These are phyloP conservation scores for Pelusios castaneus DNA, from an alignment of 2,113 vertebrate genomes.

Conservation along the genomic window DNA sequence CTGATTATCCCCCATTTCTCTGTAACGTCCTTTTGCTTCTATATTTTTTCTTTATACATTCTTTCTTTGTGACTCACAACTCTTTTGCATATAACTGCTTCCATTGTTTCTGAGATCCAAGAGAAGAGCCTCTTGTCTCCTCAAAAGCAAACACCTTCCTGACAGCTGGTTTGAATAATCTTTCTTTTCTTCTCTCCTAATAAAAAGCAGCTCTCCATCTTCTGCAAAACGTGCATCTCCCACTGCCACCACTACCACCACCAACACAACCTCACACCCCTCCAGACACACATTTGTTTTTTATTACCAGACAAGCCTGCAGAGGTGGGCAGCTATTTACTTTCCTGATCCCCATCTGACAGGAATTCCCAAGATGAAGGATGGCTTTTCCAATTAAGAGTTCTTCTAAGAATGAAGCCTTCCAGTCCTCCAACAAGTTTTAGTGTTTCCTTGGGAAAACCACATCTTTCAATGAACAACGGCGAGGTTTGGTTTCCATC, in stretches of 20 bases:
- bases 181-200: conserved; percentile 50
- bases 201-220: conserved; percentile 63
- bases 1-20: neutral
- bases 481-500: neutral
- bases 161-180: conserved; percentile 70
- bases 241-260: neutral
- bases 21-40: neutral
- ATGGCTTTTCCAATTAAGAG: conserved; percentile 51
- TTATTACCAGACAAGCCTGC: conserved; percentile 57
- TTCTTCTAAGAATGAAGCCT: conserved; percentile 54
- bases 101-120: conserved; percentile 11
- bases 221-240: conserved; percentile 56
- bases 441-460: conserved; percentile 25
- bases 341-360: conserved; percentile 56
- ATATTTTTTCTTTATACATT: neutral
- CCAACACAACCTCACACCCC: conserved; percentile 30
- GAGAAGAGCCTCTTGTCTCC: neutral
- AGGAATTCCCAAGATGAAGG: conserved; percentile 64
- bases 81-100: neutral
- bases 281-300: conserved; percentile 50
- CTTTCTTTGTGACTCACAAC: neutral
- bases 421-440: conserved; percentile 42
- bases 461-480: neutral
- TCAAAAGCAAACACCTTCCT: conserved; percentile 29
- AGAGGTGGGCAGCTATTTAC: neutral